phyloP scores from a whole-genome alignment of 2,888 invertebrate genomes.

The Biston stratarius region DNA sequence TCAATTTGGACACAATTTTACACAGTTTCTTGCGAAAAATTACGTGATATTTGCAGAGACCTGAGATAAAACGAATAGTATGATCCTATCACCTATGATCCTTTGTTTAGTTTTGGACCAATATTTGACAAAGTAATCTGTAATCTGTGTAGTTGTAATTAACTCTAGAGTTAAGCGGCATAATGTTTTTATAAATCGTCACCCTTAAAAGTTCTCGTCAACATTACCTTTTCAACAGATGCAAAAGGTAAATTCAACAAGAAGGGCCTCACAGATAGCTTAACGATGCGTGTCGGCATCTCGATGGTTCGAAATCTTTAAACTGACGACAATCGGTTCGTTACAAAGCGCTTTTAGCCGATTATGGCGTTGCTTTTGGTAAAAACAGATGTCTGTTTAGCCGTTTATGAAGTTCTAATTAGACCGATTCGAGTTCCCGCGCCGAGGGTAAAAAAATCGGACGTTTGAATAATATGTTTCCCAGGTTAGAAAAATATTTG shows the following conservation, averaged over 20 bases:
- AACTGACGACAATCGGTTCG: conserved; percentile 71
- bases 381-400: conserved; percentile 57
- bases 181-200: too few relatives aligned
- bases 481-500: conserved; percentile 28
- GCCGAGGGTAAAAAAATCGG: conserved; percentile 25
- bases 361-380: conserved; percentile 61
- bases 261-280: conserved; percentile 53
- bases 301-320: conserved; percentile 49
- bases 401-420: conserved; percentile 43
- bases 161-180: too few relatives aligned
- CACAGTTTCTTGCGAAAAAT: too few relatives aligned
- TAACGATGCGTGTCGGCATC: conserved; percentile 55
- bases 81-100: too few relatives aligned
- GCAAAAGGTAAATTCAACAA: conserved; percentile 40
- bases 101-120: too few relatives aligned
- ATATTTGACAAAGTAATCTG: too few relatives aligned
- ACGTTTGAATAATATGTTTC: conserved; percentile 34
- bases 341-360: conserved; percentile 69
- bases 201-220: conserved; percentile 2
- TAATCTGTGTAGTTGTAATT: too few relatives aligned
- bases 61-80: too few relatives aligned
- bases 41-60: too few relatives aligned
- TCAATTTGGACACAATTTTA: too few relatives aligned
- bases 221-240: conserved; percentile 20
- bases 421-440: conserved; percentile 32